Evolutionary conservation across 2,888 invertebrate species (phyloP).

Genomic region (Cantharis nigra): DNA sequence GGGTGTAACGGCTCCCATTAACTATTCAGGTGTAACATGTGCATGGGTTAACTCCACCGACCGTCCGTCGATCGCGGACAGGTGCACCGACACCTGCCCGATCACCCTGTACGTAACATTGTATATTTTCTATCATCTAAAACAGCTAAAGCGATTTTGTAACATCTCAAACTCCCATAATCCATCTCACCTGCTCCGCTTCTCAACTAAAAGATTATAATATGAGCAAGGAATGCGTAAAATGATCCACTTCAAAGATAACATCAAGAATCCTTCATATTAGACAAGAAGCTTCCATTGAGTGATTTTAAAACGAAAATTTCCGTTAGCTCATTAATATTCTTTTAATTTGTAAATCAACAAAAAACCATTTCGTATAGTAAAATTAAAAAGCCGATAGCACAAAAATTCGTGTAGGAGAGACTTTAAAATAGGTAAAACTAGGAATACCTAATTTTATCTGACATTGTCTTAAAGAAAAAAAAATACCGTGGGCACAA

Average conservation of each 20-base stretch:
- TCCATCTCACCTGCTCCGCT: slow-evolving; percentile 21
- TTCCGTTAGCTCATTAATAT: not conserved
- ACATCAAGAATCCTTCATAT: not conserved
- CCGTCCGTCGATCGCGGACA: slow-evolving; percentile 40
- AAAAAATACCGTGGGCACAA: not conserved
- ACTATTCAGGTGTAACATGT: slow-evolving; percentile 51
- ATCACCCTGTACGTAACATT: slow-evolving; percentile 34
- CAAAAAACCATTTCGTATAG: not conserved
- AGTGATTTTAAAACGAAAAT: not conserved
- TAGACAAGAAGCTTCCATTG: not conserved
- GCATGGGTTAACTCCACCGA: slow-evolving; percentile 38
- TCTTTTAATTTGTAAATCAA: not conserved
- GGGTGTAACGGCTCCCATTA: slow-evolving; percentile 48
- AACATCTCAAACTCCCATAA: slow-evolving; percentile 8
- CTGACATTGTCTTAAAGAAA: not conserved
- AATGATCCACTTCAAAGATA: not conserved
- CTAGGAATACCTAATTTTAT: not conserved
- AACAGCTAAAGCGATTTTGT: slow-evolving; percentile 22
- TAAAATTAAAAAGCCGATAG: not conserved
- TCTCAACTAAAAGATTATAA: slow-evolving; percentile 17
- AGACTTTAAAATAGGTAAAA: not conserved
- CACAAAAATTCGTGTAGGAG: not conserved
- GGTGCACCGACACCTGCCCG: slow-evolving; percentile 48
- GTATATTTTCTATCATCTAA: slow-evolving; percentile 16
- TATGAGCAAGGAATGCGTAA: slow-evolving; percentile 12